phyloP scores from a whole-genome alignment of 1,140 invertebrate species.

The Matsumurasca onukii region DNA sequence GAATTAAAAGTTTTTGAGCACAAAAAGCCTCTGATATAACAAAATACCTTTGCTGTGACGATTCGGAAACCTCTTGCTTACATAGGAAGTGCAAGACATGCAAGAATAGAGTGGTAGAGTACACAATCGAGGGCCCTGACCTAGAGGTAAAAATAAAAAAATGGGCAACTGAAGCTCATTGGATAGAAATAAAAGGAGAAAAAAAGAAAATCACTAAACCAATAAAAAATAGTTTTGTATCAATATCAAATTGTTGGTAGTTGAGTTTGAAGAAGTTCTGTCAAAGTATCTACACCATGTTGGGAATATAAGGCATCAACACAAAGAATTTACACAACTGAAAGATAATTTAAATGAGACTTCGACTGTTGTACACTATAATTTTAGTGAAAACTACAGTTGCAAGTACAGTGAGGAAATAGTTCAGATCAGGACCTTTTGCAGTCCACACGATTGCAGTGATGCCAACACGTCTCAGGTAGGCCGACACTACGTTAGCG shows the following conservation, averaged over 20 bases:
- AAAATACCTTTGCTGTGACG: conserved; percentile 35
- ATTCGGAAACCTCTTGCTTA: conserved; percentile 37
- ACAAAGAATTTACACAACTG: conserved; percentile 40
- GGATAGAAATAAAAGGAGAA: conserved; percentile 25
- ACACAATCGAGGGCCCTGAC: conserved; percentile 12
- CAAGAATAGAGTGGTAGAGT: conserved; percentile 29
- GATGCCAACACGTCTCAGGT: too few species aligned
- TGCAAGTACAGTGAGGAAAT: conserved; percentile 46
- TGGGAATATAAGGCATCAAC: conserved; percentile 43
- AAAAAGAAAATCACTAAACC: conserved; percentile 34
- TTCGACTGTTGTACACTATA: conserved; percentile 44
- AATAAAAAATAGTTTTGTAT: conserved; percentile 37
- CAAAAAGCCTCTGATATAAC: too few species aligned
- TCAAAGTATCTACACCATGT: conserved; percentile 39
- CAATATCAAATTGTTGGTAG: conserved; percentile 37
- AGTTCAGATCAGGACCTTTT: too few species aligned
- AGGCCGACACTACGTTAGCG: too few species aligned
- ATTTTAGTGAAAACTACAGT: conserved; percentile 46
- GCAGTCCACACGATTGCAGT: too few species aligned
- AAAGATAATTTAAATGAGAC: conserved; percentile 43
- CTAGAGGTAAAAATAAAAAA: conserved; percentile 32
- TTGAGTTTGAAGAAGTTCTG: conserved; percentile 30
- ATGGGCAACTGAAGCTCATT: conserved; percentile 24
- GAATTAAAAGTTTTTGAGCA: conserved; percentile 31
- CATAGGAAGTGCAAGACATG: conserved; percentile 35